Base-by-base conservation (phyloP, 2,888 invertebrate genomes). In the Seira musarum region DNA sequence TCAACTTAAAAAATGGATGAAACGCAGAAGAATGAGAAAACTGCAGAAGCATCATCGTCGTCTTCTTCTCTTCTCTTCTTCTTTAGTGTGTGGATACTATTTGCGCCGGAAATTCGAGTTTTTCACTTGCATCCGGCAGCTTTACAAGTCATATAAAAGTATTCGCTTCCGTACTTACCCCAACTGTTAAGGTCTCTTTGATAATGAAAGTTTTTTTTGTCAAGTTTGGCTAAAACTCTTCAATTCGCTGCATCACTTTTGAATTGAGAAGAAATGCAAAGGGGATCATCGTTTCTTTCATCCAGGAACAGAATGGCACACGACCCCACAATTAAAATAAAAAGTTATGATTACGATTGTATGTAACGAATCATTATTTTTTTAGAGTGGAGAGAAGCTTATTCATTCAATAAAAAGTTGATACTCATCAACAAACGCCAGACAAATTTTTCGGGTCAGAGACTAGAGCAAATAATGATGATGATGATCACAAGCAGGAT, bases 71-170 rank as follows among this genome's bases (percentile, higher is more conserved):
- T 30, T 61, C 61, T 19, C n/a, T n/a, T n/a, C n/a, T n/a, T n/a
- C n/a, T n/a, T n/a, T n/a, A n/a, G n/a, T 66, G 66, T 24, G 25
- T 24, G 66, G n/a, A 21, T 6, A 21, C 15, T 49, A 19, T 49
- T 21, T 8, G 24, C 64, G 57, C 72, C 82, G 82, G 82, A 82
- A 82, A 82, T 74, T 82, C 80, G 61, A 82, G 80, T 80, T 82
- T 82, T 82, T 72, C 77, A 68, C 70, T 81, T 60, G 83, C 84
- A 80, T 85, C 86, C 85, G 86, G 83, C 80, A 71, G 80, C 79
- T 84, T 81, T 82, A 82, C 67, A 80, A 76, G 63, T 76, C 65
- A 71, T 78, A 85, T 83, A 85, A 86, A 85, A 86, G 85, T 77
- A 82, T 80, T 79, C 84, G 84, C 84, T 86, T 85, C 85, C 85